Conservation (phyloP, 2,797 vertebrate species). For the Pseudochaenichthys georgianus region DNA sequence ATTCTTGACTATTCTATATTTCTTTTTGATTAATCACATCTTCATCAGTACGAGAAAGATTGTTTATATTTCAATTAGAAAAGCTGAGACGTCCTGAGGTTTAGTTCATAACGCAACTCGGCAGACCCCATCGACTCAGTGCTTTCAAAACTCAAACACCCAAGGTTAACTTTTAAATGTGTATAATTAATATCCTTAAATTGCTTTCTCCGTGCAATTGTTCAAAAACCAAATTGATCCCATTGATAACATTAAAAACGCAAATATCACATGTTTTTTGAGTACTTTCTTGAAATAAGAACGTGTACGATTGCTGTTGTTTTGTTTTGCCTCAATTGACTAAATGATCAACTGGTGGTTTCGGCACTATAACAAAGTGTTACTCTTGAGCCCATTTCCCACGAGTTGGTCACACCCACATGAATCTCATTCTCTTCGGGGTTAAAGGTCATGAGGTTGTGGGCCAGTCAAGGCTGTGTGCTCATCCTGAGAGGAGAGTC, state of each 20-base stretch:
- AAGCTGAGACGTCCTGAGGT: neutral
- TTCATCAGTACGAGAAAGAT: too few species aligned
- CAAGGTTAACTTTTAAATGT: neutral
- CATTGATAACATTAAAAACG: neutral
- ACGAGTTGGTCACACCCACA: neutral
- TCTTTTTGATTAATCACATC: conserved; percentile 15
- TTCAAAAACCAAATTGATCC: neutral
- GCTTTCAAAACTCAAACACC: neutral
- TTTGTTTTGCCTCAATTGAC: neutral
- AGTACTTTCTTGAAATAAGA: neutral
- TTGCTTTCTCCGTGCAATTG: neutral
- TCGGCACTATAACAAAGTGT: neutral
- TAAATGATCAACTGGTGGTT: neutral
- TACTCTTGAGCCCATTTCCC: neutral
- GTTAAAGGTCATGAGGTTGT: conserved; percentile 30
- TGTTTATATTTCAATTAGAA: neutral
- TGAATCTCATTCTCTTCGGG: conserved; percentile 23
- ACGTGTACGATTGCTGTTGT: neutral
- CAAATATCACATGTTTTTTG: neutral
- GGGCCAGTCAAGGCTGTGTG: conserved; percentile 16
- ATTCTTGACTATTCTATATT: conserved; percentile 18
- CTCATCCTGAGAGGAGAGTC: conserved; percentile 13
- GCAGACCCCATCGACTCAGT: too few species aligned
- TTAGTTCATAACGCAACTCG: neutral
- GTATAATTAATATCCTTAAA: neutral